Percentiles rank a stretch among this genome's conserved stretches.
Conservation (phyloP, 2,113 vertebrate species). For the Xiphorhynchus elegans region DNA sequence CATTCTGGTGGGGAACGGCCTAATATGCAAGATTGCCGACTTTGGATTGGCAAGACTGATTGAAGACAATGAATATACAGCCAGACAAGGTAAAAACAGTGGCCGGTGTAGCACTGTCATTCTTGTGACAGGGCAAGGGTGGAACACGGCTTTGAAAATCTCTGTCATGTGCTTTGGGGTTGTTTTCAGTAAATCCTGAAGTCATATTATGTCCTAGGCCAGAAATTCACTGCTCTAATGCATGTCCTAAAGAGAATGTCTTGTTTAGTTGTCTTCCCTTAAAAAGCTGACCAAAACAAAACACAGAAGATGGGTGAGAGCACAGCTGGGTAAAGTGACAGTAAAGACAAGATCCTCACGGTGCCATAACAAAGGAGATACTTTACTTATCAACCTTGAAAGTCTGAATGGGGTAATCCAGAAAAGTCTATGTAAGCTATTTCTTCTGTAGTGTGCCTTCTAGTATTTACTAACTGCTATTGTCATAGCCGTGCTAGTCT, state of each 20-base stretch:
- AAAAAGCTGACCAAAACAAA: neutral
- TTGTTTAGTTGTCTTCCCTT: neutral
- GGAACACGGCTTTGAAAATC: neutral
- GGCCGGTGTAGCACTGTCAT: neutral
- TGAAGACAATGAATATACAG: conserved; percentile 97
- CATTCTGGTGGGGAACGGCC: conserved; percentile 93
- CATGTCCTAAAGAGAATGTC: neutral
- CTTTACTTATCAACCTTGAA: neutral
- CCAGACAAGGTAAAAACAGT: conserved; percentile 87
- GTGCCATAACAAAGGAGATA: neutral
- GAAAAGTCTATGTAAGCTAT: neutral
- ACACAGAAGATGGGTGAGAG: neutral
- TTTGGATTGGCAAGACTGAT: conserved; percentile 95
- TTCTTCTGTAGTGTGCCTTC: neutral
- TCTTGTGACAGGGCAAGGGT: neutral
- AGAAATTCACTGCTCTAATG: neutral
- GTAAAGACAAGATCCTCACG: neutral
- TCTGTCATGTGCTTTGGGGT: neutral
- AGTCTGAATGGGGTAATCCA: neutral
- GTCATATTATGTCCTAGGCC: neutral
- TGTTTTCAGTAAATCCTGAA: neutral
- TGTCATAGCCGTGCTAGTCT: neutral
- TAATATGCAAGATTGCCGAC: conserved; percentile 97
- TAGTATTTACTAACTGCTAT: neutral
- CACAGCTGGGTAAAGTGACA: neutral